Percentiles rank a stretch among this genome's conserved stretches.
Evolutionary conservation across 2,797 vertebrate species (phyloP).

Genomic region (Mormyrops attenuatus): DNA sequence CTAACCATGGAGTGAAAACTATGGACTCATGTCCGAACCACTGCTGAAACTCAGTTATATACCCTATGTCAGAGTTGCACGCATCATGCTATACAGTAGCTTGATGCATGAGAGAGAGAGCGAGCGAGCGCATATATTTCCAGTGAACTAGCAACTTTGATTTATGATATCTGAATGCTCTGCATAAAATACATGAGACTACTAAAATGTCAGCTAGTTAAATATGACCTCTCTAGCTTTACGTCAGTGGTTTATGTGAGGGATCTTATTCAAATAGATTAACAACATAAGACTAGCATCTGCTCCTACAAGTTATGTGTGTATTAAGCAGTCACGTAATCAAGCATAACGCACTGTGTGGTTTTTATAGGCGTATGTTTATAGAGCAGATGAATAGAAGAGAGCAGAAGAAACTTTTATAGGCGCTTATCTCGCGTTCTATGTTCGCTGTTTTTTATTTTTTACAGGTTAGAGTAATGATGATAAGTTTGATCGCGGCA

Average conservation of each 20-base stretch:
- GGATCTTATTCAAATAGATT: neutral
- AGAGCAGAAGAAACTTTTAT: neutral
- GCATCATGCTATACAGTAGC: neutral
- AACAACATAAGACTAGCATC: neutral
- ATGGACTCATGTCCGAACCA: neutral
- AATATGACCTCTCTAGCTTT: neutral
- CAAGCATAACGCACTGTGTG: neutral
- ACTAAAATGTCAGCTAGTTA: neutral
- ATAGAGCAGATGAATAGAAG: neutral
- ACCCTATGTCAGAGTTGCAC: neutral
- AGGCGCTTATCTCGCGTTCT: neutral
- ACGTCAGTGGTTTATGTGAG: neutral
- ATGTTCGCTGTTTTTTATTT: neutral
- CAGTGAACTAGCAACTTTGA: neutral
- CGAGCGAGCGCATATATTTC: neutral
- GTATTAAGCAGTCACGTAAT: neutral
- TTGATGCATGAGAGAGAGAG: neutral
- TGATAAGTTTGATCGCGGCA: neutral
- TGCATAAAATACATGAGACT: neutral
- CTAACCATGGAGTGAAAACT: neutral
- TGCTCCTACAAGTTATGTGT: neutral
- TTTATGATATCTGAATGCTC: neutral
- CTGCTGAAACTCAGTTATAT: neutral
- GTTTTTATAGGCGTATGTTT: neutral
- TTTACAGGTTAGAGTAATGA: neutral